Evolutionary conservation across 2,113 vertebrate genomes (phyloP).

Genomic region (Phyllostomus discolor): DNA sequence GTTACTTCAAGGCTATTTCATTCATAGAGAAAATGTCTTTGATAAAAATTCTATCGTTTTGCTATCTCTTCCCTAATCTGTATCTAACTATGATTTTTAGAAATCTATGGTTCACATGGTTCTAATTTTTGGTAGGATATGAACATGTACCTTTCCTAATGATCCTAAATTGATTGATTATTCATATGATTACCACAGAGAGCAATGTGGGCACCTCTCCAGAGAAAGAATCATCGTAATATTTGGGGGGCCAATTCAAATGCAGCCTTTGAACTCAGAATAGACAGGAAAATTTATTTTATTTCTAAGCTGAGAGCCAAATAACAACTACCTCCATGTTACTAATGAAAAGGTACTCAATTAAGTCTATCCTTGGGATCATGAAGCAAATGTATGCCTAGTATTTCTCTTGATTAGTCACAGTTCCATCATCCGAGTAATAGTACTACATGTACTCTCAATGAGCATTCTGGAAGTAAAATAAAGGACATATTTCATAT

Average conservation of each 20-base stretch:
- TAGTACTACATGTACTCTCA: constrained; percentile 26
- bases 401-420: constrained; percentile 23
- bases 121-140: background rate
- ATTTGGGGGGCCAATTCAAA: constrained; percentile 47
- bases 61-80: background rate
- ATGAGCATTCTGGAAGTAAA: background rate
- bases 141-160: constrained; percentile 14
- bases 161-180: constrained; percentile 36
- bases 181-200: constrained; percentile 21
- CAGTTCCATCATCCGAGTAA: constrained; percentile 26
- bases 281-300: constrained; percentile 27
- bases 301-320: constrained; percentile 26
- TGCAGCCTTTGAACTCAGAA: constrained; percentile 27
- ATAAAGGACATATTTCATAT: constrained; percentile 56
- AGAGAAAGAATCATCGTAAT: constrained; percentile 28
- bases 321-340: background rate
- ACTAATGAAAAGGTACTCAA: constrained; percentile 20
- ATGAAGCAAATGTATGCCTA: background rate
- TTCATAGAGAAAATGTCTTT: constrained; percentile 30
- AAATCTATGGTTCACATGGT: constrained; percentile 3
- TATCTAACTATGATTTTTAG: background rate
- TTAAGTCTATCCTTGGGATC: background rate
- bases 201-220: background rate
- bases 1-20: background rate
- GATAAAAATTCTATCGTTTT: background rate